Evolutionary conservation across 1,140 invertebrate species (phyloP).

Genomic region (Nomia melanderi): DNA sequence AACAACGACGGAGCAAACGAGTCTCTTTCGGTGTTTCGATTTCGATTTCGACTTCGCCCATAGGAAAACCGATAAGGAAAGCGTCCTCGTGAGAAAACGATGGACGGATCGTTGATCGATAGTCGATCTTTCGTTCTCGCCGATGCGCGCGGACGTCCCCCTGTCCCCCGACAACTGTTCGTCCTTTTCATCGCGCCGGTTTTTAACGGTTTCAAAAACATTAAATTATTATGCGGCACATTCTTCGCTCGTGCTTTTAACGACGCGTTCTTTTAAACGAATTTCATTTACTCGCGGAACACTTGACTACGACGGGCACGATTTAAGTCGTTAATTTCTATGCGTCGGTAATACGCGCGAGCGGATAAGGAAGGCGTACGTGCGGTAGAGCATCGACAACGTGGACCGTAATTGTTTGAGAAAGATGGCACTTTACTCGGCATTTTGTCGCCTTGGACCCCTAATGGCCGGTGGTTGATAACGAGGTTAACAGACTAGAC

Average conservation of each 20-base stretch:
- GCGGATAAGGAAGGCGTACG: constrained; percentile 73
- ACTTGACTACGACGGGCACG: constrained; percentile 49
- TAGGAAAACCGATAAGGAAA: neutral
- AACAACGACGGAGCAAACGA: constrained; percentile 39
- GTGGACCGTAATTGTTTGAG: constrained; percentile 78
- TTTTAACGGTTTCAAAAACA: constrained; percentile 20
- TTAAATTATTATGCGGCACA: constrained; percentile 43
- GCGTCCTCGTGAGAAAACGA: neutral
- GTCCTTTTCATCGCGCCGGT: neutral
- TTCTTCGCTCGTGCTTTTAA: constrained; percentile 60
- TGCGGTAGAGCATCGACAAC: constrained; percentile 73
- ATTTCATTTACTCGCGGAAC: constrained; percentile 46
- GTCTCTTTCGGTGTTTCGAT: too few relatives aligned
- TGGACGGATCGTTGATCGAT: neutral
- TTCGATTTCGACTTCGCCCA: too few relatives aligned
- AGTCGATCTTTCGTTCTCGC: neutral
- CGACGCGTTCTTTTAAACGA: constrained; percentile 61
- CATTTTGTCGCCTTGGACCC: constrained; percentile 80
- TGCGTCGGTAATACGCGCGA: constrained; percentile 60
- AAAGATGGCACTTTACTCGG: constrained; percentile 81
- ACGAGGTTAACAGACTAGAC: constrained; percentile 78
- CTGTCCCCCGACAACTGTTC: neutral
- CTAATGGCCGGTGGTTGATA: constrained; percentile 81
- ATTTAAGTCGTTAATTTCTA: constrained; percentile 60
- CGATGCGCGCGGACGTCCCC: neutral